Conservation (phyloP, 2,888 invertebrate genomes). For the Caradrina kadenii region DNA sequence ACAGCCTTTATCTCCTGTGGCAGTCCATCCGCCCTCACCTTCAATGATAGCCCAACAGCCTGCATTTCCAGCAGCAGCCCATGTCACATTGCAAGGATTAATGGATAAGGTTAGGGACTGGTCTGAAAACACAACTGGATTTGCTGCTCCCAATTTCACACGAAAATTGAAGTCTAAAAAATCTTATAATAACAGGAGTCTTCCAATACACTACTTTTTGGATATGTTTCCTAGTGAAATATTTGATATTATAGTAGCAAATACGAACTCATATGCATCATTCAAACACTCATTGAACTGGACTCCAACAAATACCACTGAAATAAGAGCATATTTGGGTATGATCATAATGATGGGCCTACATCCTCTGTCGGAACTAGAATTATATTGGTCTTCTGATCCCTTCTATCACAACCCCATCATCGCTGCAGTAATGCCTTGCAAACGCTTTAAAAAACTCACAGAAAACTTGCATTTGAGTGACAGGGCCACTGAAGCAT, state of each 20-base stretch:
- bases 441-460: slow-evolving; percentile 41
- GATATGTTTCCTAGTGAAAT: slow-evolving; percentile 21
- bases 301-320: slow-evolving; percentile 8
- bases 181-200: slow-evolving; percentile 17
- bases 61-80: neutral
- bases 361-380: slow-evolving; percentile 37
- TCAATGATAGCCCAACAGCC: too few species aligned
- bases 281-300: slow-evolving; percentile 16
- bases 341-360: slow-evolving; percentile 51
- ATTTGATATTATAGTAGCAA: slow-evolving; percentile 18
- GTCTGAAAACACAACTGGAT: slow-evolving; percentile 15
- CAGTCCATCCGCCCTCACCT: too few species aligned
- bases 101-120: slow-evolving; percentile 9
- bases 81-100: slow-evolving; percentile 14
- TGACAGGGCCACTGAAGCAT: slow-evolving; percentile 31
- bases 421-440: slow-evolving; percentile 26
- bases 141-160: slow-evolving; percentile 8
- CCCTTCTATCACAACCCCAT: slow-evolving; percentile 26
- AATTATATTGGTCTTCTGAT: slow-evolving; percentile 50
- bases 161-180: neutral
- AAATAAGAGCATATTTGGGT: slow-evolving; percentile 49
- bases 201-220: slow-evolving; percentile 19
- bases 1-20: too few species aligned
- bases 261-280: slow-evolving; percentile 21
- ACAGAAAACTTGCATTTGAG: slow-evolving; percentile 22